Evolutionary conservation across 2,888 invertebrate genomes (phyloP).

Genomic region (Hanleya hanleyi): DNA sequence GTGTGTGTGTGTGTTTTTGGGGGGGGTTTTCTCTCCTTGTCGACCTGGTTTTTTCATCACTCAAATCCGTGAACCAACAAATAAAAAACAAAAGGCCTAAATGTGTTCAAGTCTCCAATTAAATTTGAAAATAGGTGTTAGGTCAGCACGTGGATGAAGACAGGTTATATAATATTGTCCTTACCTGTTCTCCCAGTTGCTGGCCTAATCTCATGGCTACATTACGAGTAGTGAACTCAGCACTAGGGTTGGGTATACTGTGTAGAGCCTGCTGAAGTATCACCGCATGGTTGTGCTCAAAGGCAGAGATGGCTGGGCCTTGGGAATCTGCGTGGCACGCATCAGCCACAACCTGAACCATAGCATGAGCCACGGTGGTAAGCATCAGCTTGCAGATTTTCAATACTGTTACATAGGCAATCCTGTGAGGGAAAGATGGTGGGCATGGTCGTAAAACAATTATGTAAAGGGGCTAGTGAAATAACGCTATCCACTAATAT

Average conservation of each 20-base stretch:
- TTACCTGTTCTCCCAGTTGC: slow-evolving; percentile 84
- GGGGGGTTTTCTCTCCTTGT: no score
- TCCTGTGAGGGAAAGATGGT: slow-evolving; percentile 75
- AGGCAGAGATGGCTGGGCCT: slow-evolving; percentile 72
- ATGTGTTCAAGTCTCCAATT: no score
- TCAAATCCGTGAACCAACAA: no score
- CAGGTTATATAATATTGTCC: no score
- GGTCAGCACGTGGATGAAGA: no score
- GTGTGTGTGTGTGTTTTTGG: no score
- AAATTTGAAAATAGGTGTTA: no score
- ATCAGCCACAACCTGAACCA: slow-evolving; percentile 73
- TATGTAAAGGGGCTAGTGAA: no score
- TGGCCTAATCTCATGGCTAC: slow-evolving; percentile 89
- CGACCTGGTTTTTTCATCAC: no score
- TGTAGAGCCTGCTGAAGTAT: slow-evolving; percentile 87
- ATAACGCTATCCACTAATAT: no score
- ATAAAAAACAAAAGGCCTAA: no score
- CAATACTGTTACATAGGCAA: slow-evolving; percentile 90
- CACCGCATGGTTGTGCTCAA: slow-evolving; percentile 75
- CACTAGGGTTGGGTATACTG: slow-evolving; percentile 86
- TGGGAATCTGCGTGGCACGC: slow-evolving; percentile 78
- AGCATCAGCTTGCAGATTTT: slow-evolving; percentile 91
- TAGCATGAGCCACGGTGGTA: slow-evolving; percentile 86
- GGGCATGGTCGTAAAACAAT: no score
- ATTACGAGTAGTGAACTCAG: slow-evolving; percentile 88